Base-by-base conservation (phyloP, 1,140 invertebrate genomes). In the Micrasema minimum region DNA sequence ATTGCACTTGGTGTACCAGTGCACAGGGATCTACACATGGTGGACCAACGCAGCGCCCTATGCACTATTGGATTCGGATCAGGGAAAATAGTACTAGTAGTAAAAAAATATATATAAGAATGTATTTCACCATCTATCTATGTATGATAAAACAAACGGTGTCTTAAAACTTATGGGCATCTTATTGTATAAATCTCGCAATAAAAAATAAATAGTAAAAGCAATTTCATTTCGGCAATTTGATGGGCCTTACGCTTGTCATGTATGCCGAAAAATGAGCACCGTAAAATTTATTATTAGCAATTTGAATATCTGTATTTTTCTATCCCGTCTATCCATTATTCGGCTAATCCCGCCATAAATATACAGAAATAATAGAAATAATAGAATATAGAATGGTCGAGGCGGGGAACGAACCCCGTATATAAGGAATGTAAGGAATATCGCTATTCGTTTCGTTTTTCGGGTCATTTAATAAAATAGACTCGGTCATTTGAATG, bases 391-490 rank as follows among this genome's bases (percentile, higher is more conserved):
- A 38, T 41, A 18, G 55, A 18, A 38, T 18, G 14, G 20, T 6
- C 22, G 22, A 46, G 22, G 5, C 35, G 20, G 41, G 38, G 14
- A 14, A 3, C 41, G 37, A 20, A 59, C 59, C 59, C 57, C 23
- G n/a, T 22, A 31, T 46, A 62, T 62, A 62, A 66, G 53, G 65
- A 66, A 66, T 66, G 50, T 66, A 55, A 55, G 65, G 53, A 69
- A 46, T 50, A 66, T 61, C 43, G 43, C 41, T 48, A 69, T 61
- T 69, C 67, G 67, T 69, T 69, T 69, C 61, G 57, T 69, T 69
- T 66, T 69, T 69, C 67, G 67, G 67, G 67, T 69, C 67, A 69
- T 69, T 69, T 69, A 69, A 69, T 69, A 69, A 69, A 69, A 69
- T 61, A 62, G 67, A 69, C 41, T 48, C 55, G 67, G 67, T 62